Base-by-base conservation (phyloP, 2,797 vertebrate genomes). In the Aplochiton taeniatus region DNA sequence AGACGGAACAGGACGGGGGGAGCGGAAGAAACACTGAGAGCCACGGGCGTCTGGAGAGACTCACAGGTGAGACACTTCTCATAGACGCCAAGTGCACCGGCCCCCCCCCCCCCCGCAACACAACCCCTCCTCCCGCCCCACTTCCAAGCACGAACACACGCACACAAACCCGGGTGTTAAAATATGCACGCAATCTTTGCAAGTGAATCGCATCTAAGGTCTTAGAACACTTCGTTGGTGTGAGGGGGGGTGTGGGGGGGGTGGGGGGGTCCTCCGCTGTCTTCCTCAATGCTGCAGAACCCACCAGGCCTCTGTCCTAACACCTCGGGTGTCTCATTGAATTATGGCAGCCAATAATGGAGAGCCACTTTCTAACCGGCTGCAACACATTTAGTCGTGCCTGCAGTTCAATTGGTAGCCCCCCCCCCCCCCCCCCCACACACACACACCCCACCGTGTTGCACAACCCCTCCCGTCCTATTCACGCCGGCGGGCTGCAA, bases 401-500 rank as follows among this genome's bases (percentile, higher is more conserved):
- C n/a, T 64, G 8, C 68, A 73, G 69, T 44, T 54, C 11, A 47
- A 54, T 11, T 46, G 53, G 11, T 7, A n/a, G n/a, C n/a, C n/a
- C n/a, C n/a, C n/a, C n/a, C n/a, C n/a, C n/a, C n/a, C n/a, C n/a
- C n/a, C n/a, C n/a, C n/a, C 42, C 6, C 19, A 11, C 61, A 60
- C 72, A 72, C 70, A 63, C 68, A 69, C 13, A n/a, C 83, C 68
- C 67, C 13, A n/a, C 83, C 81, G 81, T 66, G 75, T 80, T 81
- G 78, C 71, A 50, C 64, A 41, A 56, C 69, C 80, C 80, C 48
- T 66, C 76, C 78, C 76, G 84, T 70, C 78, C 65, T 70, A 78
- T 75, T 61, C 65, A 67, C 60, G 54, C 72, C 60, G 63, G 65
- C 71, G 67, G 79, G 17, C 19, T 42, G 69, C 57, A 71, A 72